phyloP scores from a whole-genome alignment of 1,140 invertebrate genomes.

The Psix sp. region DNA sequence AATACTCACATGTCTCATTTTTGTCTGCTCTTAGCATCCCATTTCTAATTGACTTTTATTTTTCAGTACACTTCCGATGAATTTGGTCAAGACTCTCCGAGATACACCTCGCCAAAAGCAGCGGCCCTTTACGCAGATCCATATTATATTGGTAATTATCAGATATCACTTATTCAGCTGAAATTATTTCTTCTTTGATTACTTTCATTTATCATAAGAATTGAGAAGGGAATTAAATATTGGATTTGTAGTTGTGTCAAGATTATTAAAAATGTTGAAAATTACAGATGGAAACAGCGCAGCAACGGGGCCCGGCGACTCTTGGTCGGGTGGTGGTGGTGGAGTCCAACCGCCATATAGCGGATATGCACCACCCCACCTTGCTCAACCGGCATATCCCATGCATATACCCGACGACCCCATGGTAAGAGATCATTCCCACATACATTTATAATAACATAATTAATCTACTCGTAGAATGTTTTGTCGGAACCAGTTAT shows the following conservation, averaged over 20 bases:
- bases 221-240: no score
- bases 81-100: constrained; percentile 89
- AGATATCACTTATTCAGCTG: no score
- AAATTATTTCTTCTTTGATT: no score
- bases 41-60: constrained; percentile 44
- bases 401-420: constrained; percentile 81
- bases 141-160: constrained; percentile 76
- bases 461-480: constrained; percentile 38
- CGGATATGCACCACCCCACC: constrained; percentile 74
- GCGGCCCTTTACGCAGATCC: constrained; percentile 76
- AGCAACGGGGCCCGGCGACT: constrained; percentile 72
- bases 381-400: constrained; percentile 74
- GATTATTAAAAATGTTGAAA: no score
- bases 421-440: constrained; percentile 77
- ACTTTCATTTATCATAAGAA: constrained; percentile 66
- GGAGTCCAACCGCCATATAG: constrained; percentile 75
- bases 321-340: constrained; percentile 73
- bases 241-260: no score
- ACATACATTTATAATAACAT: constrained; percentile 31
- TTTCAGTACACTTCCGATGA: constrained; percentile 92
- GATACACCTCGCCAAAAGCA: constrained; percentile 90
- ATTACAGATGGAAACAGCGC: constrained; percentile 76
- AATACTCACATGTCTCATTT: no score
- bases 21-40: not conserved
- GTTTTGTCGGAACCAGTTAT: constrained; percentile 21